These are phyloP conservation scores for Euzophera pinguis DNA, from an alignment of 2,888 invertebrate species.

Conservation along the genomic window DNA sequence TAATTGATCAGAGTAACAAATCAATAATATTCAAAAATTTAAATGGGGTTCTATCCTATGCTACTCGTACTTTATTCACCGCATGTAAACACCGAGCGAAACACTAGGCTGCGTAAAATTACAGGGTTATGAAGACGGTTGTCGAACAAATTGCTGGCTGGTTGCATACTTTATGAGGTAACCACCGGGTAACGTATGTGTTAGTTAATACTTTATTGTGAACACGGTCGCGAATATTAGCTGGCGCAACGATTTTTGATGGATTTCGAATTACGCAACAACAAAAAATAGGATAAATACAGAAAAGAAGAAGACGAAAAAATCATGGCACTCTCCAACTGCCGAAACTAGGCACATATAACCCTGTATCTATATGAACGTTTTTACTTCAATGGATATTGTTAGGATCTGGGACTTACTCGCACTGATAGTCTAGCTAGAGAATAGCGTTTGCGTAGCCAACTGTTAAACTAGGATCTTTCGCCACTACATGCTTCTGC, in stretches of 20 bases:
- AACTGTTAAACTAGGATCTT: too few species aligned
- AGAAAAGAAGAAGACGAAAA: too few species aligned
- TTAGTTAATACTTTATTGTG: background rate
- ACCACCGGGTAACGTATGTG: background rate
- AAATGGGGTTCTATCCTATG: background rate
- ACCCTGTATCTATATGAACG: too few species aligned
- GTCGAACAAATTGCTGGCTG: conserved; percentile 1
- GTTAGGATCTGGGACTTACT: too few species aligned
- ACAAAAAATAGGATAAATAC: background rate
- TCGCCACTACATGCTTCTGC: background rate
- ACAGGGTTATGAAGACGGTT: background rate
- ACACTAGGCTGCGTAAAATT: background rate
- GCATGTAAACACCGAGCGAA: background rate
- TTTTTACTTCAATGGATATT: too few species aligned
- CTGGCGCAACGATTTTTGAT: background rate
- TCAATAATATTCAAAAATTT: background rate
- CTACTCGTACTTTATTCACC: background rate
- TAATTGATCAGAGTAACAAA: background rate
- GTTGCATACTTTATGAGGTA: conserved; percentile 11
- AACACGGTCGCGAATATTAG: background rate
- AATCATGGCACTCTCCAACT: too few species aligned
- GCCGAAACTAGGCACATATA: too few species aligned
- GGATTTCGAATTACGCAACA: background rate
- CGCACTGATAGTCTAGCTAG: too few species aligned
- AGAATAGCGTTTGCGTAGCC: too few species aligned